Conservation (phyloP, 1,140 invertebrate genomes). For the Drosophila pseudoananassae region DNA sequence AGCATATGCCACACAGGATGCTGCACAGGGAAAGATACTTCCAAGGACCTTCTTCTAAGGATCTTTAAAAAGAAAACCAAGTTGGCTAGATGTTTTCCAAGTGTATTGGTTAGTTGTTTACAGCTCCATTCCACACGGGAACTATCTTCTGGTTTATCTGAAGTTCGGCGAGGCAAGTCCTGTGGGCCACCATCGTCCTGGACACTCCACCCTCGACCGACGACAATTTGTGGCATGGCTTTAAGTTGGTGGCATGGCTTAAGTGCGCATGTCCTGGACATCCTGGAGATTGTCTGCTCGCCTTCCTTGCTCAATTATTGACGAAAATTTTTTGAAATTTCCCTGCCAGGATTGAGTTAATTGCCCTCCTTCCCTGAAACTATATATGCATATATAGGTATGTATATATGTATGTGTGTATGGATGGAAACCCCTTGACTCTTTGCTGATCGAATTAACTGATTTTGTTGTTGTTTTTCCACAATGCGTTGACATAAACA, state of each 20-base stretch:
- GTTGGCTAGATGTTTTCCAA: neutral
- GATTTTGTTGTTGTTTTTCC: conserved; percentile 51
- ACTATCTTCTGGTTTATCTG: conserved; percentile 36
- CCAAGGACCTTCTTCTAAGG: neutral
- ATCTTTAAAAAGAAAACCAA: too few species aligned
- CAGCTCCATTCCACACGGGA: neutral
- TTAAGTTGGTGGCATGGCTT: conserved; percentile 47
- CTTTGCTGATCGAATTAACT: conserved; percentile 61
- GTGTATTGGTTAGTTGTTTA: conserved; percentile 11
- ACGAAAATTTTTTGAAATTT: conserved; percentile 61
- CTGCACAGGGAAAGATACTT: neutral
- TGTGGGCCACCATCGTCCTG: too few species aligned
- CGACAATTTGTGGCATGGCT: conserved; percentile 66
- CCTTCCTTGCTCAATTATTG: conserved; percentile 59
- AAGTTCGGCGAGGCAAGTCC: neutral
- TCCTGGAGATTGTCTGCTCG: conserved; percentile 18
- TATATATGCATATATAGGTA: too few species aligned
- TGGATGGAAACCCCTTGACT: neutral
- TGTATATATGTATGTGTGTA: too few species aligned
- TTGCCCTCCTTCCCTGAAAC: conserved; percentile 23
- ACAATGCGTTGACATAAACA: conserved; percentile 44
- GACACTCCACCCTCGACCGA: neutral
- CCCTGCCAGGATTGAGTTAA: conserved; percentile 47
- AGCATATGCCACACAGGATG: conserved; percentile 38
- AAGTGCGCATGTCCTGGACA: conserved; percentile 72